Evolutionary conservation across 53 echinoderm and acorn worm species (phyloP), one percentile per base, ranked within the genome.

Genomic region (Echinometra lucunter): DNA sequence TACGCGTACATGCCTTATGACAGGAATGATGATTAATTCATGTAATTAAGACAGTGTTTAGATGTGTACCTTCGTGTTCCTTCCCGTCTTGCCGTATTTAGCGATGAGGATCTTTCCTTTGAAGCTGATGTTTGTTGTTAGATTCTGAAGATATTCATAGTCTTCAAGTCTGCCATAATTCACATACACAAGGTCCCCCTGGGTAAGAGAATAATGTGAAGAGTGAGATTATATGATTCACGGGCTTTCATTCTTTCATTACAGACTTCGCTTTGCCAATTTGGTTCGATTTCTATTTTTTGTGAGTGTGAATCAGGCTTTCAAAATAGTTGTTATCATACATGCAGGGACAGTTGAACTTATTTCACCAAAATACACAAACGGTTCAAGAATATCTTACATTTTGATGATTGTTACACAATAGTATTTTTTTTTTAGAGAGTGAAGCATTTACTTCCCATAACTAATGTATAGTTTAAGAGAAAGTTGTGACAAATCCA

Each of bases 171-270:
- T 53, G n/a, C 97, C 89, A 44, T 96, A 96, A 66, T 97, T 95
- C 38, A 96, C 95, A 69, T 96, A 97, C 0, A 97, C 97, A 45
- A 97, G 74, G 72, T 96, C 97, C 6, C 95, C 97, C 97, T 97
- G 70, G 72, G 47, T 90, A 40, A 32, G 63, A 42, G 18, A 42
- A 35, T 32, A 40, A 19, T 6, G 42, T 42, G 78, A 38, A 9
- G 78, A 78, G 19, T 21, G 78, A 78, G 40, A 78, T 17, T 5
- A 67, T 30, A 10, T 67, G 2, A 67, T 67, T 7, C 67, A 32
- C 67, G 67, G 28, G 32, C 7, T 10, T 10, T 63, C 19, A 63
- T 63, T 63, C 63, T 67, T 67, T 30, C n/a, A n/a, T n/a, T 67
- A 30, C 32, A 67, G 30, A 9, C 6, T 67, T 67, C 32, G 30